phyloP scores from a whole-genome alignment of 2,113 vertebrate species.

The Aegotheles bennettii region DNA sequence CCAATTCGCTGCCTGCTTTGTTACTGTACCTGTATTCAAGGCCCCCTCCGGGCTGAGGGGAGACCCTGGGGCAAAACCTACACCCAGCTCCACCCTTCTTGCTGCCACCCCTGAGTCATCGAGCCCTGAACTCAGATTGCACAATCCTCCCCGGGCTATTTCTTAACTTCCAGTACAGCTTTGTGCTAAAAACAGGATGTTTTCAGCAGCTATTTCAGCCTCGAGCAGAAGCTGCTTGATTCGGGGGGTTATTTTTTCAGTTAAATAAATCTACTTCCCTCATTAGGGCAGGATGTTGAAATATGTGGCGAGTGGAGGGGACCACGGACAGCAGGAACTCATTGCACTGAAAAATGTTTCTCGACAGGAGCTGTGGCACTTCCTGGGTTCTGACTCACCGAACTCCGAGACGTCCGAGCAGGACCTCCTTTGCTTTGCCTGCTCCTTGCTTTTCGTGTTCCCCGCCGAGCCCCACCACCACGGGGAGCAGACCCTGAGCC shows the following conservation, averaged over 20 bases:
- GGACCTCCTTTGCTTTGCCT: neutral
- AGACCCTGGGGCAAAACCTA: neutral
- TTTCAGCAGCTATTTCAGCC: neutral
- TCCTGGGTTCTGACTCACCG: neutral
- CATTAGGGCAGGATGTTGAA: neutral
- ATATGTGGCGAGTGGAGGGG: neutral
- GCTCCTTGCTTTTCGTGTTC: neutral
- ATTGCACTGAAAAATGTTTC: neutral
- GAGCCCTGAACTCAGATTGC: neutral
- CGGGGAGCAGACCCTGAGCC: neutral
- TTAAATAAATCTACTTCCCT: neutral
- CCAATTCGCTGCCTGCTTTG: neutral
- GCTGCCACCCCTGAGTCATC: neutral
- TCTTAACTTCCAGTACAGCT: neutral
- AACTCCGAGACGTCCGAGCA: rapidly evolving
- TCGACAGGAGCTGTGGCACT: neutral
- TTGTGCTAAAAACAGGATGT: neutral
- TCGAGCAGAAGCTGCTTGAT: neutral
- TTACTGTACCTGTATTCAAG: neutral
- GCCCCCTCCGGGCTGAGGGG: neutral
- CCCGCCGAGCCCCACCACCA: rapidly evolving
- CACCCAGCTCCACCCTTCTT: neutral
- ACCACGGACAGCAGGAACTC: neutral
- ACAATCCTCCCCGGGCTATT: neutral
- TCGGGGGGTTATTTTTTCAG: neutral